Percentiles rank a stretch among this genome's conserved stretches.
These are phyloP conservation scores for Synodontis membranacea DNA, from an alignment of 2,113 vertebrate species.

Conservation along the genomic window DNA sequence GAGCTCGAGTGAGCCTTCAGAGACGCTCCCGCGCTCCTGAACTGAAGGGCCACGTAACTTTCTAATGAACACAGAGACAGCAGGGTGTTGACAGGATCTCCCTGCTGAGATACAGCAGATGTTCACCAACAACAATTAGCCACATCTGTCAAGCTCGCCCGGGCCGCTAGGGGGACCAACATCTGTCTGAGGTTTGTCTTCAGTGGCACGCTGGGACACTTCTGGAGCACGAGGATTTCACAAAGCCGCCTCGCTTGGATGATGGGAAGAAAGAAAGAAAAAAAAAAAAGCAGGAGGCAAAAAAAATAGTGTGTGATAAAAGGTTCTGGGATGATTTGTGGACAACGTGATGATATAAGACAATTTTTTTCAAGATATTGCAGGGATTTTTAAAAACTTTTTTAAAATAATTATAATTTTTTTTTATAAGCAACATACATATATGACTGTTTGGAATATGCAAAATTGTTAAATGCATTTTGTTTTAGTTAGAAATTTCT, in stretches of 20 bases:
- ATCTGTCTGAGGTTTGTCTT: slow-evolving; percentile 48
- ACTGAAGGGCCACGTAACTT: slow-evolving; percentile 19
- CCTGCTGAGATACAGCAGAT: slow-evolving; percentile 45
- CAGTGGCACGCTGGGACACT: slow-evolving; percentile 32
- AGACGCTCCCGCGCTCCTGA: slow-evolving; percentile 33
- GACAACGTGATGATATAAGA: neutral
- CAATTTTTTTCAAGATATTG: no score
- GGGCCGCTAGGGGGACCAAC: slow-evolving; percentile 52
- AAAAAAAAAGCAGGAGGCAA: slow-evolving; percentile 18
- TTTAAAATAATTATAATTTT: no score
- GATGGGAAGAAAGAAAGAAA: neutral
- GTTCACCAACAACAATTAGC: slow-evolving; percentile 55
- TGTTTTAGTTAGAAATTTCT: no score
- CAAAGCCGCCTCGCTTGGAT: slow-evolving; percentile 10
- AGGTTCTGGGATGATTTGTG: no score
- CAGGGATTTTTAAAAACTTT: no score
- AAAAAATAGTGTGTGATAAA: neutral
- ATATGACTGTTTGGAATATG: no score
- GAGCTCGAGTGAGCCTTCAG: neutral
- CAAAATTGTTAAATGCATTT: no score
- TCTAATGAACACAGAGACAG: slow-evolving; percentile 44
- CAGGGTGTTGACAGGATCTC: slow-evolving; percentile 35
- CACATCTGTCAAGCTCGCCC: slow-evolving; percentile 55
- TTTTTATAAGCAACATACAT: no score
- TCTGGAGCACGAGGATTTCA: slow-evolving; percentile 35